A percentile compares a stretch with the other conserved stretches of the same genome.
Evolutionary conservation across 2,113 vertebrate genomes (phyloP).

Genomic region (Bambusicola thoracicus): DNA sequence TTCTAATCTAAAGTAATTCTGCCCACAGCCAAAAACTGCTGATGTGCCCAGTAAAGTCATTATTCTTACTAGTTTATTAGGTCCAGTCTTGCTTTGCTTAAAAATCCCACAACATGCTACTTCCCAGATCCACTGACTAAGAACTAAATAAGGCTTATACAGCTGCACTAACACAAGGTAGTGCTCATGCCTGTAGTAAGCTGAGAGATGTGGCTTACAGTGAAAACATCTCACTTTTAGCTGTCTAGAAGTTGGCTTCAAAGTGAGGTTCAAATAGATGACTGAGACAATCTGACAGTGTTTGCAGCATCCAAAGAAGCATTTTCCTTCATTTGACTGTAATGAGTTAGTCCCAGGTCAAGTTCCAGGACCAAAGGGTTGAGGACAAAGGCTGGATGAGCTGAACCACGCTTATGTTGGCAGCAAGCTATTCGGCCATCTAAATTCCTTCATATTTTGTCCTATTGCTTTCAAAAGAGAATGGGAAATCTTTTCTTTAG

Average conservation of each 20-base stretch:
- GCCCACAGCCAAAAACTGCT: not conserved
- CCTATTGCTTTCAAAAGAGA: not conserved
- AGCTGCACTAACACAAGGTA: not conserved
- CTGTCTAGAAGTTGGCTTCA: not conserved
- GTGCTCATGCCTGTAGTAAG: not conserved
- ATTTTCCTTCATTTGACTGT: not conserved
- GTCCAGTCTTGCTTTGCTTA: not conserved
- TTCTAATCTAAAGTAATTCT: not conserved
- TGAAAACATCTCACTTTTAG: not conserved
- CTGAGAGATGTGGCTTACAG: not conserved
- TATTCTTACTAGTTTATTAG: not conserved
- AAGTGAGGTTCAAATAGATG: not conserved
- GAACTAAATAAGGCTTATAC: not conserved
- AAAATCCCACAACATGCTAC: not conserved
- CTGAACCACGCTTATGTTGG: no score
- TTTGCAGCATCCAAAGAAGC: not conserved
- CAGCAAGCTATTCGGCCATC: not conserved
- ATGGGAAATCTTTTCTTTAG: not conserved
- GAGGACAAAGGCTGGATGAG: not conserved
- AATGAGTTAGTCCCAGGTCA: not conserved
- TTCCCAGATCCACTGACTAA: not conserved
- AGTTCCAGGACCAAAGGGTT: not conserved
- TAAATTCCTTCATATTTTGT: not conserved
- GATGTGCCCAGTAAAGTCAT: not conserved
- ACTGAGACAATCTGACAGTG: not conserved